Base-by-base conservation (phyloP, 2,797 vertebrate species). In the Lacerta agilis region DNA sequence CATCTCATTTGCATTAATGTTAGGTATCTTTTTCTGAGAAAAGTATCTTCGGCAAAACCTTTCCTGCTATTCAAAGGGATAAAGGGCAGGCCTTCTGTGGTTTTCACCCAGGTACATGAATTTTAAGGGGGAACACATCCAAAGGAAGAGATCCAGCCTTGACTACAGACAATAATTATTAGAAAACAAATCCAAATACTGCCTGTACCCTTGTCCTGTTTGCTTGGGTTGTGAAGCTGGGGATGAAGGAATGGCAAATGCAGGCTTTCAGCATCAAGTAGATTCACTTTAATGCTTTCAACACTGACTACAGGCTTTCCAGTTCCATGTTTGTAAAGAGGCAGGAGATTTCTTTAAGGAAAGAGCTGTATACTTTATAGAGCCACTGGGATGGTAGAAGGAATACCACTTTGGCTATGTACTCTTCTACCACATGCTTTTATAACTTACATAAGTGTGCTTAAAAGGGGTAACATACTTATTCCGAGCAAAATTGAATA, bases 91-190 rank as follows among this genome's bases (percentile, higher is more conserved):
- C 29, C 27, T 71, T 72, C 25, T 45, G 17, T 33, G 27, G 71
- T 84, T 72, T 29, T 88, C 38, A 83, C 27, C 7, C 64, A 45
- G 49, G 72, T 8, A 43, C 49, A 72, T 61, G 41, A 45, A 45
- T 88, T 71, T 38, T 27, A 89, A 41, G 25, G 17, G 38, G 66
- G 3, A 80, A 43, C 1, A 41, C 20, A 10, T 67, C 38, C 5
- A 61, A 61, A 58, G 20, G 36, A 43, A 61, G 45, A 17, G 87
- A 91, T 92, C 58, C 73, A 79, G 36, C 83, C 89, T 90, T 93
- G 88, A 87, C 83, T 72, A 69, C 10, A 11, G 69, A 2, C 85
- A 64, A 66, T 36, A 79, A 93, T 93, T 91, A 83, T 90, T 90
- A 85, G 10, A 90, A 89, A 77, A 87, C 49, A 69, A 69, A 80